Conservation (phyloP, 2,888 invertebrate species). For the Unio pictorum region DNA sequence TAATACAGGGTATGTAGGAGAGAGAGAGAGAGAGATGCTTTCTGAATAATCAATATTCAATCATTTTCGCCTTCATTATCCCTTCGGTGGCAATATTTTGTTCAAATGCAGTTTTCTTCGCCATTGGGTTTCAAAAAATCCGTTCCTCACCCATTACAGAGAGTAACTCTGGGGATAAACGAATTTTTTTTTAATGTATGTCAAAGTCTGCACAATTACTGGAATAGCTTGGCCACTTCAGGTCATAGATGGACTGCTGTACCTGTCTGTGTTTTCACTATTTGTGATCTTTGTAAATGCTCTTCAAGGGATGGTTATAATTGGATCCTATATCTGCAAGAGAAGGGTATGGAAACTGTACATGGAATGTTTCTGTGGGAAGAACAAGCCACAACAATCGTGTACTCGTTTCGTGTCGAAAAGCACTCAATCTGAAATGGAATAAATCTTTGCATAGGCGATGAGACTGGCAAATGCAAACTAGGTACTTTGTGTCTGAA, state of each 20-base stretch:
- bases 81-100: slow-evolving; percentile 35
- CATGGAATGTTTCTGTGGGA: not conserved
- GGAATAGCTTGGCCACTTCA: slow-evolving; percentile 53
- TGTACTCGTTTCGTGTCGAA: too few relatives aligned
- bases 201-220: slow-evolving; percentile 47
- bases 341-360: slow-evolving; percentile 36
- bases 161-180: slow-evolving; percentile 21
- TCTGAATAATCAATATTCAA: slow-evolving; percentile 13
- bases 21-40: slow-evolving; percentile 14
- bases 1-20: slow-evolving; percentile 30
- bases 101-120: slow-evolving; percentile 40
- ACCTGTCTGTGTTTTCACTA: slow-evolving; percentile 36
- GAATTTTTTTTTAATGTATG: slow-evolving; percentile 36
- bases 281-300: slow-evolving; percentile 42
- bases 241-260: slow-evolving; percentile 41
- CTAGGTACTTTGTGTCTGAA: too few relatives aligned
- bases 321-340: slow-evolving; percentile 45
- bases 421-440: too few relatives aligned
- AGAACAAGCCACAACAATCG: too few relatives aligned
- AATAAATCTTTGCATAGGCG: too few relatives aligned
- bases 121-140: slow-evolving; percentile 30
- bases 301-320: slow-evolving; percentile 49
- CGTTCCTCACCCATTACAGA: slow-evolving; percentile 13
- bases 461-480: too few relatives aligned
- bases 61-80: slow-evolving; percentile 34